A percentile compares a stretch with the other conserved stretches of the same genome.
Evolutionary conservation across 2,113 vertebrate species (phyloP).

Genomic region (Anser cygnoides): DNA sequence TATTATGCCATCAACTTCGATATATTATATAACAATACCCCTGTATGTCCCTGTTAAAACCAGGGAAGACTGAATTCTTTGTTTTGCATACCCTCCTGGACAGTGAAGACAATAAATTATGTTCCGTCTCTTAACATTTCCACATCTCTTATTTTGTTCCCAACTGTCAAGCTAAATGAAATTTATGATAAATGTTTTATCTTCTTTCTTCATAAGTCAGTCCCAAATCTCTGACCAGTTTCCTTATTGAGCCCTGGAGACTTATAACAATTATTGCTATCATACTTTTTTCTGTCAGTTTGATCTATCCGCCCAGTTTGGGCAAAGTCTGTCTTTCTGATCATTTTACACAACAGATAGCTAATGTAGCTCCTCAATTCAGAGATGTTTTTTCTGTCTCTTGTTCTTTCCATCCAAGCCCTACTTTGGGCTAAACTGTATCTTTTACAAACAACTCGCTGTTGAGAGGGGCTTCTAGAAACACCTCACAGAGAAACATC

Average conservation of each 20-base stretch:
- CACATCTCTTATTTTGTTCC: neutral
- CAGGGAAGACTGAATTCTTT: neutral
- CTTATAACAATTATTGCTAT: constrained; percentile 25
- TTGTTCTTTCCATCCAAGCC: neutral
- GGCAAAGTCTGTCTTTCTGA: neutral
- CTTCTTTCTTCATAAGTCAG: constrained; percentile 43
- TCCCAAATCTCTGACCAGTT: constrained; percentile 18
- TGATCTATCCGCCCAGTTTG: neutral
- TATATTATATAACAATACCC: neutral
- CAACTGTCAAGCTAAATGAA: constrained; percentile 32
- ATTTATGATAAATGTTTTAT: constrained; percentile 33
- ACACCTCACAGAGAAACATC: no score
- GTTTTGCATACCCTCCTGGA: neutral
- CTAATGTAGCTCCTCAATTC: no score
- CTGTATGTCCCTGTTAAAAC: neutral
- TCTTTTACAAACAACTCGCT: neutral
- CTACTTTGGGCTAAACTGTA: neutral
- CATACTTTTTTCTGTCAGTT: constrained; percentile 33
- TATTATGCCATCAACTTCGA: neutral
- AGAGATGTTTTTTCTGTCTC: neutral
- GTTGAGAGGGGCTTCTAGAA: neutral
- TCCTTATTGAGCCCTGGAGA: constrained; percentile 9
- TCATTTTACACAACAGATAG: neutral
- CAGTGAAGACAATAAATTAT: neutral
- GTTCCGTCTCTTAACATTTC: neutral